A percentile compares a stretch with the other conserved stretches of the same genome.
These are phyloP conservation scores for Indicator maculatus DNA, from an alignment of 2,113 vertebrate genomes.

Conservation along the genomic window DNA sequence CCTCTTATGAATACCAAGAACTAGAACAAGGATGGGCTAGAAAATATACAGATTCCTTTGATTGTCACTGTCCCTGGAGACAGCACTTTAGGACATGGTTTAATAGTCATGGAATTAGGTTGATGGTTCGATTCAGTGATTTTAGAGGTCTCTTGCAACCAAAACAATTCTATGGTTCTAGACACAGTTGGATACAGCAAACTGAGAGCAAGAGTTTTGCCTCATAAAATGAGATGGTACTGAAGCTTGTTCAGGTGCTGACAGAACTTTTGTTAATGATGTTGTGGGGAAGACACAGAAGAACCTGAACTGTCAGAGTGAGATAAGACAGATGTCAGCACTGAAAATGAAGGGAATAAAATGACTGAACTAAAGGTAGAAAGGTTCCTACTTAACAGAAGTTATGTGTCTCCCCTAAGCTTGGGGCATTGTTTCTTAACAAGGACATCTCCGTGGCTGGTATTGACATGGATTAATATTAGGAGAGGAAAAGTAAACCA, in stretches of 20 bases:
- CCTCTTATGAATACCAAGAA: neutral
- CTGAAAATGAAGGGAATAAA: conserved; percentile 1
- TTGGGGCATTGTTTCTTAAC: neutral
- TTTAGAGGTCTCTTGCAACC: too few relatives aligned
- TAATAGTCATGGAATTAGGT: too few relatives aligned
- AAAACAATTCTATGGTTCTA: neutral
- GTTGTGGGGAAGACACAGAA: neutral
- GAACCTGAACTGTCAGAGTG: neutral
- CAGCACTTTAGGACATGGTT: too few relatives aligned
- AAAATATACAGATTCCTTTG: neutral
- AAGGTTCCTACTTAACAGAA: neutral
- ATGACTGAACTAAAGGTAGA: neutral
- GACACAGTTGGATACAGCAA: neutral
- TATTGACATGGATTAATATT: neutral
- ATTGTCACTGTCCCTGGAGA: too few relatives aligned
- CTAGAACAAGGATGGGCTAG: neutral
- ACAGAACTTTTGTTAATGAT: neutral
- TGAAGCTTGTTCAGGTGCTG: neutral
- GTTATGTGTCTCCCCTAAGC: neutral
- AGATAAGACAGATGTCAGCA: neutral
- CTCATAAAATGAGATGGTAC: neutral
- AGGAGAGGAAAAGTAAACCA: neutral
- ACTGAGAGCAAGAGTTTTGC: neutral
- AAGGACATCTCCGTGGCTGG: neutral
- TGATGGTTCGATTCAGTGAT: too few relatives aligned